Percentiles rank a stretch among this genome's conserved stretches.
Evolutionary conservation across 2,113 vertebrate genomes (phyloP).

Genomic region (Chloroceryle aenea): DNA sequence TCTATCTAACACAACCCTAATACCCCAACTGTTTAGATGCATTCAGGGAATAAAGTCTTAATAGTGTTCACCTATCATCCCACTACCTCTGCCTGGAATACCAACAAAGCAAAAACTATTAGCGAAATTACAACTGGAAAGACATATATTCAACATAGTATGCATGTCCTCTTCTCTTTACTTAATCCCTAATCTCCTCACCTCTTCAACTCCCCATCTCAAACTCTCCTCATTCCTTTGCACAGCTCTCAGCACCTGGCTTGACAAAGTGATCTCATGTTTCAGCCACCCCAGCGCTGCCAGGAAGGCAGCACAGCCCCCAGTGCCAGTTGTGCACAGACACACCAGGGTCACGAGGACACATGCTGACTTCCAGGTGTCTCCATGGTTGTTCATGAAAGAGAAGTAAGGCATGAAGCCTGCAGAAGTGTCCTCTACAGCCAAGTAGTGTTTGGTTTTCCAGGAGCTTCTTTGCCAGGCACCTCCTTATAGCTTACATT

Average conservation of each 20-base stretch:
- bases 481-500: neutral
- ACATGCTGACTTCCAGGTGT: neutral
- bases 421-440: neutral
- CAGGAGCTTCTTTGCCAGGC: neutral
- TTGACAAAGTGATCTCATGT: neutral
- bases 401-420: neutral
- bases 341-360: neutral
- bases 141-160: neutral
- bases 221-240: too few species aligned
- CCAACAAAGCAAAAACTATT: neutral
- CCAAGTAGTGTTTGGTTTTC: neutral
- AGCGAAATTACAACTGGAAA: neutral
- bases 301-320: neutral
- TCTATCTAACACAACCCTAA: neutral
- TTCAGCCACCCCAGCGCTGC: fast-evolving
- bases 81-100: neutral
- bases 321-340: fast-evolving
- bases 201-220: neutral
- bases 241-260: neutral
- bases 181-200: neutral
- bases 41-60: neutral
- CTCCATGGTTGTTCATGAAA: fast-evolving
- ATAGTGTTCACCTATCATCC: neutral
- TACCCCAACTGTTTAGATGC: neutral
- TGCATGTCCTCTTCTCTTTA: neutral